A percentile compares a stretch with the other conserved stretches of the same genome.
Conservation (phyloP, 2,888 invertebrate species). For the Therioaphis trifolii region DNA sequence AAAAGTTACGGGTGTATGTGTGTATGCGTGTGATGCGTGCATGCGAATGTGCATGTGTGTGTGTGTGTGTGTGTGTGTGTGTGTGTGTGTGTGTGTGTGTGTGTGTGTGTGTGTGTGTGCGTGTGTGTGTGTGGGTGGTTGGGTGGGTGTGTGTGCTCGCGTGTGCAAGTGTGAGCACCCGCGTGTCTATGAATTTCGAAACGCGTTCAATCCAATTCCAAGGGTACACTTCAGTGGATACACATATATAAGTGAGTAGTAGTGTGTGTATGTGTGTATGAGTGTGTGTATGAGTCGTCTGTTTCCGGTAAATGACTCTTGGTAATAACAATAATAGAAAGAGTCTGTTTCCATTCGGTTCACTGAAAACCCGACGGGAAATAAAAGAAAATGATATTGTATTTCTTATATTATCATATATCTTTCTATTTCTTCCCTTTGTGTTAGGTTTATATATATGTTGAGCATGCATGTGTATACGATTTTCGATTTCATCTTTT, state of each 20-base stretch:
- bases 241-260: not conserved
- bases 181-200: not conserved
- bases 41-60: not conserved
- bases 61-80: not conserved
- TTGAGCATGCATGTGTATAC: too few species aligned
- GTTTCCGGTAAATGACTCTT: slow-evolving; percentile 37
- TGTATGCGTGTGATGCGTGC: not conserved
- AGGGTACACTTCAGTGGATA: not conserved
- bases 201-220: slow-evolving; percentile 44
- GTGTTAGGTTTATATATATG: too few species aligned
- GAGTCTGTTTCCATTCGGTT: not conserved
- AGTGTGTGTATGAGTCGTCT: not conserved
- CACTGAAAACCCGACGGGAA: slow-evolving; percentile 29
- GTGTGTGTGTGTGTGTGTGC: not conserved
- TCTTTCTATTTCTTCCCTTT: slow-evolving; percentile 7
- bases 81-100: not conserved
- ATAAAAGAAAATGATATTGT: slow-evolving; percentile 30
- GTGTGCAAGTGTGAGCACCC: not conserved
- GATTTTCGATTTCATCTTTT: slow-evolving; percentile 2
- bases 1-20: slow-evolving; percentile 7
- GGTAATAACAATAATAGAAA: slow-evolving; percentile 37
- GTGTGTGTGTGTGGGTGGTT: too few species aligned
- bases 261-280: not conserved
- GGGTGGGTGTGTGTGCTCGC: not conserved
- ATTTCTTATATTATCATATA: not conserved